Base-by-base conservation (phyloP, 2,888 invertebrate genomes). In the Polyploca ridens region DNA sequence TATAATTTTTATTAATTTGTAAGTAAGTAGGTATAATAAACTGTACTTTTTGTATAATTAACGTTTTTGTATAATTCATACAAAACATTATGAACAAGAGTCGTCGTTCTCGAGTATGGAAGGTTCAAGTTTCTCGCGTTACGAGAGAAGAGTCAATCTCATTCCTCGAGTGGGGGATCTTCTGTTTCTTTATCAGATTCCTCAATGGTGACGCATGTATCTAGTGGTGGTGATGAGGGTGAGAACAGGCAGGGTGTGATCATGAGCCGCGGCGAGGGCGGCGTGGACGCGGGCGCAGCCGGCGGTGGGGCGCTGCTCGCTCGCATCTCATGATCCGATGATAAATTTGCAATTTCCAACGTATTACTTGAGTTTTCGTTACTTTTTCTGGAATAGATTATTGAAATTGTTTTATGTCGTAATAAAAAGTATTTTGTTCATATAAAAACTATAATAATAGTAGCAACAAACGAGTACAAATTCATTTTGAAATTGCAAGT, bases 201-300 rank as follows among this genome's bases (percentile, higher is more conserved):
- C 63, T 90, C 90, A 68, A 90, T 87, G 59, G 84, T 85, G 70
- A 91, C 86, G 68, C 80, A 82, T 3, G 89, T 90, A 69, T 90
- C 88, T 14, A 76, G 68, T 54, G 74, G 67, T 41, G 64, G 71
- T 62, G 63, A 69, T 14, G 64, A 54, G 19, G 54, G 54, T 54
- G 54, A 16, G 54, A 46, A 46, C 46, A 46, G 0, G 41, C 4
- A n/a, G 46, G 46, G n/a, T 8, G 54, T n/a, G 54, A 19, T n/a
- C 54, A 54, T 7, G 19, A 16, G 19, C 1, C 35, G 58, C 35
- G 61, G 41, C 14, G 16, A 61, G 61, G 64, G 66, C 27, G 64
- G 66, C 33, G 71, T 67, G 10, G 71, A 69, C 5, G 84, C 80
- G 44, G 82, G 80, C 33, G 84, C 76, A 10, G 60, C 11, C 8